These are phyloP conservation scores for Ursus arctos DNA, from an alignment of 2,113 vertebrate genomes.

Conservation along the genomic window DNA sequence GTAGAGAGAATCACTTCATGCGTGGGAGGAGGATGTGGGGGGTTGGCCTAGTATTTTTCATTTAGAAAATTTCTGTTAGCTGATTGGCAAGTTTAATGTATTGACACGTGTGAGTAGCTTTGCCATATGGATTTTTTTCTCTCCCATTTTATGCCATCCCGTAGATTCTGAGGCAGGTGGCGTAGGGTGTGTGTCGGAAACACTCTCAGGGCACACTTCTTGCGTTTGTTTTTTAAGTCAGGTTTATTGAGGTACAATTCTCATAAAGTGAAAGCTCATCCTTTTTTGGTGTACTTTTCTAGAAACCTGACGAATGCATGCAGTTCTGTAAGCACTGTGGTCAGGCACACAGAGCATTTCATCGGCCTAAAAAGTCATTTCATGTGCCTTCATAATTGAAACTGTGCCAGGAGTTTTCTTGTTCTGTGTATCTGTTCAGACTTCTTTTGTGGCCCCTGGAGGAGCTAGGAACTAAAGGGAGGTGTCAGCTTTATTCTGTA, in stretches of 20 bases:
- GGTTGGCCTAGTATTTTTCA: background rate
- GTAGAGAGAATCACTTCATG: background rate
- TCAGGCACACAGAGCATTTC: no score
- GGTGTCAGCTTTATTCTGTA: background rate
- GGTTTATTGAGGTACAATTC: background rate
- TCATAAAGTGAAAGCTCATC: background rate
- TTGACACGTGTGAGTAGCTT: background rate
- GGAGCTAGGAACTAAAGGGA: background rate
- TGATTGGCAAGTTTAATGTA: background rate
- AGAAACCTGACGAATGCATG: background rate
- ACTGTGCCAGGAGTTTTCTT: background rate
- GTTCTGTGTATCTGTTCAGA: background rate
- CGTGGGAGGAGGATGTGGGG: background rate
- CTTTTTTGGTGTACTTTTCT: no score
- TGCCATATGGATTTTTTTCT: background rate
- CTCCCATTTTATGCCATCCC: background rate
- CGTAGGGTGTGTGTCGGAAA: background rate
- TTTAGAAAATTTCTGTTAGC: background rate
- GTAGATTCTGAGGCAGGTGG: background rate
- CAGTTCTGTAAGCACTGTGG: background rate
- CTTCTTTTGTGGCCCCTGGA: no score
- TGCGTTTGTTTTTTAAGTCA: background rate
- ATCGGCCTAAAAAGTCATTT: background rate
- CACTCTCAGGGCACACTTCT: background rate
- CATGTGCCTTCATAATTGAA: fast-evolving